Conservation (phyloP, 2,797 vertebrate species). For the Sarcophilus harrisii region DNA sequence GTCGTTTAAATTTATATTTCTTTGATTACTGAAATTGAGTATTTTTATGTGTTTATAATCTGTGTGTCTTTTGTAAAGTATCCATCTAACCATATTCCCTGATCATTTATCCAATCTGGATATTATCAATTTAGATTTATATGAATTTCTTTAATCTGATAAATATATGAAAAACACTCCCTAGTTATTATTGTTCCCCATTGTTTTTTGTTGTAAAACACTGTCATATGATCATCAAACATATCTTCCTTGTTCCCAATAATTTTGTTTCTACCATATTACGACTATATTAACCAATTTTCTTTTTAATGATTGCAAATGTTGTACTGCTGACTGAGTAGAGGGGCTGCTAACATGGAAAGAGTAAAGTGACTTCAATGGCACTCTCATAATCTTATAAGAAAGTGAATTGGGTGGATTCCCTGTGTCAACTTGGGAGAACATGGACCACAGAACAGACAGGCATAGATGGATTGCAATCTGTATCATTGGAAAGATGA, state of each 20-base stretch:
- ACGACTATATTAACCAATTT: not conserved
- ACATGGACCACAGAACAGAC: not conserved
- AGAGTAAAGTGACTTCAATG: not conserved
- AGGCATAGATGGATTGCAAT: not conserved
- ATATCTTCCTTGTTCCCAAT: not conserved
- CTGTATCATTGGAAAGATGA: not conserved
- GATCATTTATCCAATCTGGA: not conserved
- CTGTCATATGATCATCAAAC: not conserved
- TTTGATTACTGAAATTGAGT: not conserved
- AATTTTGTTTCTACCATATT: not conserved
- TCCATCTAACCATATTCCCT: not conserved
- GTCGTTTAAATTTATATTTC: not conserved
- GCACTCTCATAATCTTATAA: not conserved
- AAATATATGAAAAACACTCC: not conserved
- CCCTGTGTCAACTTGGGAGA: not conserved
- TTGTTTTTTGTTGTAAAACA: not conserved
- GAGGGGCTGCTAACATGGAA: not conserved
- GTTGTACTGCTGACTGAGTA: not conserved
- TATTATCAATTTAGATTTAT: not conserved
- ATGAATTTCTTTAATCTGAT: not conserved
- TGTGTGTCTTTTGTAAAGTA: not conserved
- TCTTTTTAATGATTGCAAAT: not conserved
- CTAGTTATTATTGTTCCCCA: not conserved
- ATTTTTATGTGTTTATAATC: not conserved
- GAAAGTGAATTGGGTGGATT: not conserved